Evolutionary conservation across 2,888 invertebrate genomes (phyloP), one percentile per base, ranked within the genome.

Genomic region (Drosophila birchii): DNA sequence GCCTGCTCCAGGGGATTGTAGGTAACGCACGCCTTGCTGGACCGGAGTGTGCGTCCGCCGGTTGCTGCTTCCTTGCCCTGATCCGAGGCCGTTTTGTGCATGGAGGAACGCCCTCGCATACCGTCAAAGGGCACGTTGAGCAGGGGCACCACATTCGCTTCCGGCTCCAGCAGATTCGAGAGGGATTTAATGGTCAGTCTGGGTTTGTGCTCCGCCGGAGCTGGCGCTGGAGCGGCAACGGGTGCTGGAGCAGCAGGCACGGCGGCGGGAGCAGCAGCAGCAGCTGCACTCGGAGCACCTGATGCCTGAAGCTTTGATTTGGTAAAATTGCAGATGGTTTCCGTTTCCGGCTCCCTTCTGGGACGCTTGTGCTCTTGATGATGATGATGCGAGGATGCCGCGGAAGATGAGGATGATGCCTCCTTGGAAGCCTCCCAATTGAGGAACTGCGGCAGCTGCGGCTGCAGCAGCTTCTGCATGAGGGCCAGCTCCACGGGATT

Each of bases 381-480:
- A 61, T 83, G 81, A 58, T 87, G 86, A 69, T 87, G 82, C 73
- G 51, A 43, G n/a, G 64, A 43, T 29, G 54, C 38, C 12, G 71
- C 34, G 26, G 71, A 49, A 12, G 64, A 23, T 11, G 73, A 59
- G 44, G 32, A 57, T 6, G 69, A 39, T 1, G 67, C 39, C 26
- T 78, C 77, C 56, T 79, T 78, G 23, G 54, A 51, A 11, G 71
- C 66, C 23, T 72, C 66, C 73, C 73, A 73, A 26, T 73, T 71
- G n/a, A 67, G 54, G 29, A 70, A 64, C 43, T 62, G 58, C 12
- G 61, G 66, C 62, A 57, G n/a, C 23, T 92, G 93, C 9, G 94
- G 94, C 49, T 94, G 94, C 41, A 94, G 93, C 93, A 95, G 93
- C 89, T 96, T 95, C 84, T 96, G 95, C 95, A 96, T 95, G 93